Conservation (phyloP, 2,888 invertebrate species). For the Melitaea athalia region DNA sequence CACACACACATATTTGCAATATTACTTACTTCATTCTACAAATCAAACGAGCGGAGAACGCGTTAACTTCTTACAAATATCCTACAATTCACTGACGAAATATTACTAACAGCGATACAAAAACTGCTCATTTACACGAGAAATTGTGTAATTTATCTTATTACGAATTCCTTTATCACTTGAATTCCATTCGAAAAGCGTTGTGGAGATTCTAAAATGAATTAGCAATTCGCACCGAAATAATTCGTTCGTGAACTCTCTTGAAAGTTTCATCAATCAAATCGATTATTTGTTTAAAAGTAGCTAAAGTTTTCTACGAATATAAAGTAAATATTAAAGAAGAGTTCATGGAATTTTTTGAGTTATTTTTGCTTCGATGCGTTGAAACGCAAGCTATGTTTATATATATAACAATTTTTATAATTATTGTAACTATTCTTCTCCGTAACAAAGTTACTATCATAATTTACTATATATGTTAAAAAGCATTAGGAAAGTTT, state of each 20-base stretch:
- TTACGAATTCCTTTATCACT: background rate
- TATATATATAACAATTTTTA: too few species aligned
- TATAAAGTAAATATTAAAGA: background rate
- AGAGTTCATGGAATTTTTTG: too few species aligned
- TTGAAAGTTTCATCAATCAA: slow-evolving; percentile 2
- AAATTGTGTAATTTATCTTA: background rate
- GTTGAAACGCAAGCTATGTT: too few species aligned
- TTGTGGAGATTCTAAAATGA: background rate
- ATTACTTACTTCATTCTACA: too few species aligned
- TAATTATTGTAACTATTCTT: too few species aligned
- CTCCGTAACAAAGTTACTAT: too few species aligned
- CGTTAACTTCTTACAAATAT: background rate
- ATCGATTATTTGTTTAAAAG: background rate
- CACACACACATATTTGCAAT: too few species aligned
- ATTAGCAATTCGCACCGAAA: background rate
- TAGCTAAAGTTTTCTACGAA: background rate
- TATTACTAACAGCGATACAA: background rate
- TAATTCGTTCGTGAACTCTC: slow-evolving; percentile 1
- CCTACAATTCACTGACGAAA: background rate
- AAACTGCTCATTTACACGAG: background rate
- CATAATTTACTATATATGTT: too few species aligned
- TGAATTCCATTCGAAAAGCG: background rate
- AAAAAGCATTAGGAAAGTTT: too few species aligned
- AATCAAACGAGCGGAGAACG: too few species aligned
- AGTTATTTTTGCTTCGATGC: too few species aligned